A percentile compares a stretch with the other conserved stretches of the same genome.
phyloP scores from a whole-genome alignment of 2,113 vertebrate genomes.

The Nothocercus julius region DNA sequence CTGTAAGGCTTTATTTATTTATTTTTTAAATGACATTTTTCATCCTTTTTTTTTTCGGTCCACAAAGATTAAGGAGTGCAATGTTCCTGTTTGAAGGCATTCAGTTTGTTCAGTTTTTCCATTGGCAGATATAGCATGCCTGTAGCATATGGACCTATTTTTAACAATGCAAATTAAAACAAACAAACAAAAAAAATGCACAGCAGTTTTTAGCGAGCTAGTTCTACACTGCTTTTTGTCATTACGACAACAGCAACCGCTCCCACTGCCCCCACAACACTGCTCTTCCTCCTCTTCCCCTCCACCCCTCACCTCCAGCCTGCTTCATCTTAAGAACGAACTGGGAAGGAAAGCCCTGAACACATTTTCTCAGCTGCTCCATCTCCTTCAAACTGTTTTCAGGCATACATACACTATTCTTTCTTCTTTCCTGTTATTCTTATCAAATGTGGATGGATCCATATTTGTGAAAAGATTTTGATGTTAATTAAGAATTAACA shows the following conservation, averaged over 20 bases:
- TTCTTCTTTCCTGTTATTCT: not conserved
- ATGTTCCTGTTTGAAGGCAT: not conserved
- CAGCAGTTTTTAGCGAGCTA: not conserved
- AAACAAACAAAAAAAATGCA: too few relatives aligned
- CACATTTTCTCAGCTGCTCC: not conserved
- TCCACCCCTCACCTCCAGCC: not conserved
- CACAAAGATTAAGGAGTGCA: not conserved
- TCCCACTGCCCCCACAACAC: not conserved
- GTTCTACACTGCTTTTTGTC: not conserved
- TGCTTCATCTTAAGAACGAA: not conserved
- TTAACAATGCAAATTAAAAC: too few relatives aligned
- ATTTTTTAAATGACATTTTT: not conserved
- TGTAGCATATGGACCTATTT: not conserved
- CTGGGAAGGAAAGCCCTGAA: not conserved
- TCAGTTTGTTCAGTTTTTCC: not conserved
- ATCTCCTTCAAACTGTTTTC: not conserved
- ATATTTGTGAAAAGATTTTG: not conserved
- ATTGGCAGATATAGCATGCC: not conserved
- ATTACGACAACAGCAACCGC: not conserved
- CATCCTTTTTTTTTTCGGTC: fast-evolving
- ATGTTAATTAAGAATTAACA: not conserved
- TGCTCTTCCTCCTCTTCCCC: not conserved
- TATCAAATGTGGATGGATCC: not conserved
- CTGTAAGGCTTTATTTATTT: not conserved
- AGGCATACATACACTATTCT: not conserved